Evolutionary conservation across 2,113 vertebrate genomes (phyloP), one percentile per base, ranked within the genome.

Genomic region (Perca schrenkii): DNA sequence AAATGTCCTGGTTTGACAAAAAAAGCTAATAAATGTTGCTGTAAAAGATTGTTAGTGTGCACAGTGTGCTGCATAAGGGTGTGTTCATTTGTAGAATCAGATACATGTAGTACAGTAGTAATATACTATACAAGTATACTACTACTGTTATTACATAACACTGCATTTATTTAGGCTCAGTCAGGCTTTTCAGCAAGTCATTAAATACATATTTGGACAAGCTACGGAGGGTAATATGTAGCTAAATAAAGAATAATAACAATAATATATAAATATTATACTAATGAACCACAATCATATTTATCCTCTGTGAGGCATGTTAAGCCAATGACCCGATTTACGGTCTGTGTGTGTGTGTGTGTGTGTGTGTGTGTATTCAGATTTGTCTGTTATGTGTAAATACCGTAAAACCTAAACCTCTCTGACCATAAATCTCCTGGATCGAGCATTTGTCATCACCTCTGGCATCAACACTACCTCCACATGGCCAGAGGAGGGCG

Each of bases 401-500:
- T 61, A 43, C 40, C 2, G 8, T 43, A 70, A 75, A 84, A 75
- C 15, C 57, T 67, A 47, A 61, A 85, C 15, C 21, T 63, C 21
- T 60, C 3, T 10, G 52, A 62, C 12, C 12, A 36, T 47, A 43
- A 46, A 46, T 31, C 11, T 34, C 3, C 6, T 25, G 31, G 0
- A 50, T 16, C 0, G 3, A 34, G 10, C 12, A 21, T 53, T 63
- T 47, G 28, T 77, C 47, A 47, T 77, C 10, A 17, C 28, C 54
- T 54, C 47, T 40, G 34, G 6, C 21, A 0, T 74, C 28, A 11
- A 40, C 16, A 61, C 17, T 28, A 40, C 49, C 73, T 22, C 53
- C 19, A 62, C 12, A 65, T 71, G 22, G 40, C 71, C 93, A 92
- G 46, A 54, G 77, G 94, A 74, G 86, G 92, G 90, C 46, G 77